Percentiles rank a stretch among this genome's conserved stretches.
Evolutionary conservation across 2,797 vertebrate species (phyloP).

Genomic region (Pelodytes ibericus): DNA sequence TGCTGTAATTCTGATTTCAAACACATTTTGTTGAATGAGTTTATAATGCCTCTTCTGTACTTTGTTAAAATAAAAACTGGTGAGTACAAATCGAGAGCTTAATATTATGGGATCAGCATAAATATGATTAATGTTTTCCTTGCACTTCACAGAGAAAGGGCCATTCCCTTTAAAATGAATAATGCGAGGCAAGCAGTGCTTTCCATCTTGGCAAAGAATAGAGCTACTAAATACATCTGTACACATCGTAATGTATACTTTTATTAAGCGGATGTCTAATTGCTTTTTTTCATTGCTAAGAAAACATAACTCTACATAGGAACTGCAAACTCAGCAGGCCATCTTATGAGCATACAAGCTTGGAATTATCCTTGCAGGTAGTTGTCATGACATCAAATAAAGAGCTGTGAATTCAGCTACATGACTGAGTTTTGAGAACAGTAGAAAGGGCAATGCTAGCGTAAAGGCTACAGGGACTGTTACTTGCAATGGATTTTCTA

Average conservation of each 20-base stretch:
- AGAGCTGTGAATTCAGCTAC: conserved; percentile 7
- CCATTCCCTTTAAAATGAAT: background rate
- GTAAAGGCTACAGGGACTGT: conserved; percentile 44
- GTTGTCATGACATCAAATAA: conserved; percentile 48
- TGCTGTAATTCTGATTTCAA: background rate
- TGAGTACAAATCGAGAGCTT: background rate
- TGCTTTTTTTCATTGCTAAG: background rate
- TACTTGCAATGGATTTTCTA: conserved; percentile 44
- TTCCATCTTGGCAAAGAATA: background rate
- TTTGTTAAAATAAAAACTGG: background rate
- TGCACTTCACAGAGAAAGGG: background rate
- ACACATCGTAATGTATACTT: conserved; percentile 25
- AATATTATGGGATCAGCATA: background rate
- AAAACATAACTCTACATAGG: background rate
- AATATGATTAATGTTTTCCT: background rate
- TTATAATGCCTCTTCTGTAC: background rate
- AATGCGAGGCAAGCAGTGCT: background rate
- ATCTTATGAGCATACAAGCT: background rate
- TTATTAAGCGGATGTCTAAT: conserved; percentile 9
- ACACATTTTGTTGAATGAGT: background rate
- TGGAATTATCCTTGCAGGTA: conserved; percentile 32
- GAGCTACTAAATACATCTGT: background rate
- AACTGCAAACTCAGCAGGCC: conserved; percentile 1
- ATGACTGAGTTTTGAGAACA: conserved; percentile 36
- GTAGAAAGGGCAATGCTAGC: conserved; percentile 44